Percentiles rank a stretch among this genome's conserved stretches.
These are phyloP conservation scores for Barbus barbus DNA, from an alignment of 2,113 vertebrate species.

Conservation along the genomic window DNA sequence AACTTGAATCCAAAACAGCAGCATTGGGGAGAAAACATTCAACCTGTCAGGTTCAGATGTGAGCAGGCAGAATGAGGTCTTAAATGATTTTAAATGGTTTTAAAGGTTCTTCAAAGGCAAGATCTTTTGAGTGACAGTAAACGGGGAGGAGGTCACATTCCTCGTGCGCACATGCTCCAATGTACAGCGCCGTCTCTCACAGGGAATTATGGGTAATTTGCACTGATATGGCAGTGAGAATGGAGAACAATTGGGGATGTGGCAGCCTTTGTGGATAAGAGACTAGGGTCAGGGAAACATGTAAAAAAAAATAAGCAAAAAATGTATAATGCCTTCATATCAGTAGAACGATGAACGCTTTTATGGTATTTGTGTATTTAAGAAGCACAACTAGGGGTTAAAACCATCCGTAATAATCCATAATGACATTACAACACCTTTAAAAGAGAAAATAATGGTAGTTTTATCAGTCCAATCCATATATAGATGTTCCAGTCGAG, in stretches of 20 bases:
- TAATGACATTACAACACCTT: background rate
- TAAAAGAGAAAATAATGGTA: background rate
- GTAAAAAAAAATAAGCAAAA: background rate
- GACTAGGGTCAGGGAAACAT: background rate
- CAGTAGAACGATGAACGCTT: background rate
- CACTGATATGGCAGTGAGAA: conserved; percentile 5
- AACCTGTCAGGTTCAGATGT: conserved; percentile 27
- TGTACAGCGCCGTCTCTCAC: conserved; percentile 56
- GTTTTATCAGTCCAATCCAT: background rate
- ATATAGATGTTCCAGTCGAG: background rate
- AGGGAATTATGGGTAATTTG: conserved; percentile 52
- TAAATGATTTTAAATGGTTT: conserved; percentile 47
- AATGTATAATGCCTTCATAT: background rate
- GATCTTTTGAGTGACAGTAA: conserved; percentile 42
- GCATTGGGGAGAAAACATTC: conserved; percentile 14
- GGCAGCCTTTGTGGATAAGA: conserved; percentile 6
- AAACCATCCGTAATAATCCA: background rate
- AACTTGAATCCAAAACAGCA: conserved; percentile 60
- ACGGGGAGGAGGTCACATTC: conserved; percentile 66
- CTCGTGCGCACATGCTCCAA: conserved; percentile 67
- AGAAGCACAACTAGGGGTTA: background rate
- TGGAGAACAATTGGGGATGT: conserved; percentile 40
- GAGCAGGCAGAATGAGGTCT: conserved; percentile 41
- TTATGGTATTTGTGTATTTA: background rate
- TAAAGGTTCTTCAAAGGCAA: conserved; percentile 61